Percentiles rank a stretch among this genome's conserved stretches.
Conservation (phyloP, 2,888 invertebrate species). For the Schizotus pectinicornis region DNA sequence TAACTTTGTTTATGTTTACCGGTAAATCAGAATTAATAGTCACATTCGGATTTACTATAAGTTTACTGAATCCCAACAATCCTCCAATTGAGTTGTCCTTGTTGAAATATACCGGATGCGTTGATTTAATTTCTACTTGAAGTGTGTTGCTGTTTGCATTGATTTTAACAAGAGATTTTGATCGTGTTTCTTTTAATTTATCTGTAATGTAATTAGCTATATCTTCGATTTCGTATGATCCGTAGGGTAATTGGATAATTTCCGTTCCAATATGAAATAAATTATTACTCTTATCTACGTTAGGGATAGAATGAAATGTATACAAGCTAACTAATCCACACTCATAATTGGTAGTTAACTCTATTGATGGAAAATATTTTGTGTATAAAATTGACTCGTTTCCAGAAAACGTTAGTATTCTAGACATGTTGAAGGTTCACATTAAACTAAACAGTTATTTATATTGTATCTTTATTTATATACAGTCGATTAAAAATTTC, state of each 20-base stretch:
- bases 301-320: constrained; percentile 38
- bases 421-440: constrained; percentile 29
- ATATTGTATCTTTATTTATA: constrained; percentile 10
- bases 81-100: constrained; percentile 30
- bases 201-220: constrained; percentile 6
- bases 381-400: constrained; percentile 27
- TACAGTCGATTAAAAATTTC: constrained; percentile 25
- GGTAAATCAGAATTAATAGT: constrained; percentile 43
- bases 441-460: constrained; percentile 14
- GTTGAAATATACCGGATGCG: constrained; percentile 23
- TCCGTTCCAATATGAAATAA: constrained; percentile 17
- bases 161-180: constrained; percentile 7
- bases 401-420: constrained; percentile 34
- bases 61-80: constrained; percentile 39
- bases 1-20: constrained; percentile 45
- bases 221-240: constrained; percentile 25
- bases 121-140: constrained; percentile 21
- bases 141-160: constrained; percentile 27
- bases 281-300: constrained; percentile 17
- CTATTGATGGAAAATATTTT: constrained; percentile 32
- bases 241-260: constrained; percentile 6
- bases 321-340: constrained; percentile 32
- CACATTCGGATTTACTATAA: constrained; percentile 24
- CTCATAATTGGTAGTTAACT: constrained; percentile 31
- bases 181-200: neutral